phyloP scores from a whole-genome alignment of 2,113 vertebrate genomes.

The Acinonyx jubatus region DNA sequence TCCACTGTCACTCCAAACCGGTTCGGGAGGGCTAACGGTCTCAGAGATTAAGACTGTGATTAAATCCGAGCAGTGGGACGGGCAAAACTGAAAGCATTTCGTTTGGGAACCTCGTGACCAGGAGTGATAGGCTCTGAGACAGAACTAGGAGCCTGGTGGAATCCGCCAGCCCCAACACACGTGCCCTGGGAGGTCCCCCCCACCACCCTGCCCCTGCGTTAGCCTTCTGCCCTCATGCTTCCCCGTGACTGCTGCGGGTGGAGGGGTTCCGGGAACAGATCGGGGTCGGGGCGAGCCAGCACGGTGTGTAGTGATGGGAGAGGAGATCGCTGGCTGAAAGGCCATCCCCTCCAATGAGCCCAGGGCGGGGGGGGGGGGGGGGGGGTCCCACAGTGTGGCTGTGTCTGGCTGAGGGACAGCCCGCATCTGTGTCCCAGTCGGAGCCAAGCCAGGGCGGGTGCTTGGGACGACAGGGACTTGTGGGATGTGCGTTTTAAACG shows the following conservation, averaged over 20 bases:
- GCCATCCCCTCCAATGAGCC: background rate
- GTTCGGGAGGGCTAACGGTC: rapidly evolving
- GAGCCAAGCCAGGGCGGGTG: rapidly evolving
- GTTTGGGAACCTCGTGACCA: constrained; percentile 48
- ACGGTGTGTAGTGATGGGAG: rapidly evolving
- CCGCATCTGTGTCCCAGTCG: rapidly evolving
- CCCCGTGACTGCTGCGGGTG: too few species aligned
- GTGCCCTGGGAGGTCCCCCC: rapidly evolving
- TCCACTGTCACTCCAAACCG: rapidly evolving
- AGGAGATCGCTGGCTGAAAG: background rate
- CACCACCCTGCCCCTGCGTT: background rate
- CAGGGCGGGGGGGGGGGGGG: rapidly evolving
- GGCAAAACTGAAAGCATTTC: background rate
- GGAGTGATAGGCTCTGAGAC: background rate
- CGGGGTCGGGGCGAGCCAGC: rapidly evolving
- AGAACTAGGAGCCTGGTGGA: background rate
- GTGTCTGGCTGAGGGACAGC: background rate
- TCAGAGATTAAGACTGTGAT: background rate
- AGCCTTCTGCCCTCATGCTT: rapidly evolving
- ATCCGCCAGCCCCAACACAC: rapidly evolving
- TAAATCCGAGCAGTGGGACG: background rate
- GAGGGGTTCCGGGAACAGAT: background rate
- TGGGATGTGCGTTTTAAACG: background rate
- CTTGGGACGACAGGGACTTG: background rate
- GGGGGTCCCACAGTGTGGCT: rapidly evolving